Conservation (phyloP, 2,888 invertebrate species). For the Panopea generosa region DNA sequence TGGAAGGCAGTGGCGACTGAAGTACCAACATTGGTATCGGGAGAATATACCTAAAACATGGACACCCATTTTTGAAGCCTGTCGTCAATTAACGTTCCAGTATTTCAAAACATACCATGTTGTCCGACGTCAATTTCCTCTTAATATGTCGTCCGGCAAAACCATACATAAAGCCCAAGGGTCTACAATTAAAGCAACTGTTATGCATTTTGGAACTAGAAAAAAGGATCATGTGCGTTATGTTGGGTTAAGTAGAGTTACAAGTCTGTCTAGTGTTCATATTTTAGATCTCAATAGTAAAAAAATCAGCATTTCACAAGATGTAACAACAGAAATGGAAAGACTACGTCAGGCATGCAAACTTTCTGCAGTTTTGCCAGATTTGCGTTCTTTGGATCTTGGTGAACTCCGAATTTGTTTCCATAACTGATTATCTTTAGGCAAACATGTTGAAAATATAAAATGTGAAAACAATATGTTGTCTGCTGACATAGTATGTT, state of each 20-base stretch:
- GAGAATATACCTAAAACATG: background rate
- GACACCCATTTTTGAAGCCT: constrained; percentile 8
- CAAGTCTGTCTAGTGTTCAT: constrained; percentile 23
- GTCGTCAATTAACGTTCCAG: background rate
- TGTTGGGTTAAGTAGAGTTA: constrained; percentile 58
- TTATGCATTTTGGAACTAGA: constrained; percentile 48
- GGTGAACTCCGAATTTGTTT: constrained; percentile 12
- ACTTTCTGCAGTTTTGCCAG: no score
- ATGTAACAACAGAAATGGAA: constrained; percentile 44
- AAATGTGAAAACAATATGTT: constrained; percentile 22
- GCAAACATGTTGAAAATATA: constrained; percentile 39
- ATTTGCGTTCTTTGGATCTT: background rate
- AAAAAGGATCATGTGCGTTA: constrained; percentile 56
- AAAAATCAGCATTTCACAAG: constrained; percentile 22
- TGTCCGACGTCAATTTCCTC: constrained; percentile 47
- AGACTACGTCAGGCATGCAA: constrained; percentile 6
- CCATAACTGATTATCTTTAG: constrained; percentile 47
- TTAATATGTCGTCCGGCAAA: constrained; percentile 49
- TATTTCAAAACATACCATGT: constrained; percentile 19
- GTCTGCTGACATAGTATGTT: constrained; percentile 29
- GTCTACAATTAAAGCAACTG: constrained; percentile 43
- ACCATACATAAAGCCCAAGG: constrained; percentile 62
- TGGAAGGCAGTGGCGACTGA: constrained; percentile 29
- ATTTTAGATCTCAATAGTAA: constrained; percentile 31
- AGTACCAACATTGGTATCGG: constrained; percentile 38